Conservation (phyloP, 1,140 invertebrate species). For the Lanistes nyassanus region DNA sequence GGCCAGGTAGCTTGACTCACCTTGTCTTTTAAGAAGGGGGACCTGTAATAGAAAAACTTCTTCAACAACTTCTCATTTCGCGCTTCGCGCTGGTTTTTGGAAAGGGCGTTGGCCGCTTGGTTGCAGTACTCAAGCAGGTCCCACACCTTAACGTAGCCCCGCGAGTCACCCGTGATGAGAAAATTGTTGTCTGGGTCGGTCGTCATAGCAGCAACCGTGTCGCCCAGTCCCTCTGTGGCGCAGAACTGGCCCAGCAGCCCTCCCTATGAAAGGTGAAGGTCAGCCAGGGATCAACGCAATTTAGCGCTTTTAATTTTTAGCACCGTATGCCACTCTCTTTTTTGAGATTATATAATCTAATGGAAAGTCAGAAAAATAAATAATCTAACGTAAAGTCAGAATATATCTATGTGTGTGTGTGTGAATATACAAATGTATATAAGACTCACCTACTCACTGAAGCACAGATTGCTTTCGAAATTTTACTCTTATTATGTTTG, state of each 20-base stretch:
- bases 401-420: not conserved
- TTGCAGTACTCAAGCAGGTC: constrained; percentile 58
- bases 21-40: not conserved
- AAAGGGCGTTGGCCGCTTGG: constrained; percentile 28
- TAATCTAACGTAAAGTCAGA: not conserved
- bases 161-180: constrained; percentile 60
- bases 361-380: not conserved
- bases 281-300: not conserved
- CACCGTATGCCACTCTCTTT: too few relatives aligned
- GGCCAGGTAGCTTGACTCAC: not conserved
- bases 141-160: constrained; percentile 62
- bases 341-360: too few relatives aligned
- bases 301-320: not conserved
- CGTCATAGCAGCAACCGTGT: constrained; percentile 49
- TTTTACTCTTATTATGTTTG: too few relatives aligned
- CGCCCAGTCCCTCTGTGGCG: constrained; percentile 68
- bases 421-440: not conserved
- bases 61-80: constrained; percentile 73
- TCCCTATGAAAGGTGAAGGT: constrained; percentile 31
- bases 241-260: constrained; percentile 61
- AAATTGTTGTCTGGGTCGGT: constrained; percentile 51
- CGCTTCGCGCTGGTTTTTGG: constrained; percentile 40
- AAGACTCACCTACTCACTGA: too few relatives aligned
- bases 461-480: too few relatives aligned
- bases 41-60: constrained; percentile 74